Evolutionary conservation across 1,140 invertebrate species (phyloP).

Genomic region (Drepana arcuata): DNA sequence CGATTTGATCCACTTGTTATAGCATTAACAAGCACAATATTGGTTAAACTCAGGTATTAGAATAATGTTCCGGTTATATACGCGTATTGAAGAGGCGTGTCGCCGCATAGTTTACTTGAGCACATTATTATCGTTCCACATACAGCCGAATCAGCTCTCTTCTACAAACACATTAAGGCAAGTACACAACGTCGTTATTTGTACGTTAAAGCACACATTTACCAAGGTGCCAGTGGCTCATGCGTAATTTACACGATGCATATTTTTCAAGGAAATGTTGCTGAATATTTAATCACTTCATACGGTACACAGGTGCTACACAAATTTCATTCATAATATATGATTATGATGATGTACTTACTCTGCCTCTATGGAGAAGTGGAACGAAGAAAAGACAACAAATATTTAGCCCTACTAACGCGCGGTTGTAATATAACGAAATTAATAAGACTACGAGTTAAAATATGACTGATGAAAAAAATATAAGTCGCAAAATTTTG

Average conservation of each 20-base stretch:
- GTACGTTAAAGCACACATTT: not conserved
- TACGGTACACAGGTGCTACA: conserved; percentile 8
- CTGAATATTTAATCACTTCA: conserved; percentile 7
- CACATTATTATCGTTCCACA: conserved; percentile 19
- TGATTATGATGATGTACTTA: conserved; percentile 7
- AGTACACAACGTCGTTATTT: conserved; percentile 4
- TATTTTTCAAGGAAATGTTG: not conserved
- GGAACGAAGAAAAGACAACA: too few relatives aligned
- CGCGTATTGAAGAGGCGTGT: too few relatives aligned
- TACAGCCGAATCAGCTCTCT: conserved; percentile 19
- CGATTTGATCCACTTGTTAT: too few relatives aligned
- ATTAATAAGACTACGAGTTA: too few relatives aligned
- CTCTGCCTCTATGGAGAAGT: too few relatives aligned
- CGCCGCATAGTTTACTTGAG: conserved; percentile 16
- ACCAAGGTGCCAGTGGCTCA: not conserved
- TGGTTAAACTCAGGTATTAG: too few relatives aligned
- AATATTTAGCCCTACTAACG: too few relatives aligned
- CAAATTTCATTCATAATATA: conserved; percentile 11
- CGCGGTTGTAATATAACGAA: too few relatives aligned
- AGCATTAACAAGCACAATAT: too few relatives aligned
- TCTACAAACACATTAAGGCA: conserved; percentile 4
- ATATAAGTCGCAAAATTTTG: too few relatives aligned
- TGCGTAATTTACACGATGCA: conserved; percentile 1
- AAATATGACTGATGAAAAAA: too few relatives aligned
- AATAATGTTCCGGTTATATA: too few relatives aligned